A percentile compares a stretch with the other conserved stretches of the same genome.
Conservation (phyloP, 2,797 vertebrate species). For the Muraenolepis orangiensis region DNA sequence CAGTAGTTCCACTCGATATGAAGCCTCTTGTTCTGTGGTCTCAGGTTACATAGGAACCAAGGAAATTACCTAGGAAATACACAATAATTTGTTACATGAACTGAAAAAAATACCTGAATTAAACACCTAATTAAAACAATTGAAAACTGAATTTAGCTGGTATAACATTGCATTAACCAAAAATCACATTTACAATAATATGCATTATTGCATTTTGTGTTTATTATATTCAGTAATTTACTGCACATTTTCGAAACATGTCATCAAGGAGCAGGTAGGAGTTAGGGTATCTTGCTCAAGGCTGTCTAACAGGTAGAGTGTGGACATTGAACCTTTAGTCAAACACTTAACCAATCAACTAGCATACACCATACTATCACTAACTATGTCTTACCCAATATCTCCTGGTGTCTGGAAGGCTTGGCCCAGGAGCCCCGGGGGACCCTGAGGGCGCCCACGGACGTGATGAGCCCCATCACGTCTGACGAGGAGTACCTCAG, state of each 20-base stretch:
- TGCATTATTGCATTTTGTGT: neutral
- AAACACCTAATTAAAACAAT: neutral
- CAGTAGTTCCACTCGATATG: conserved; percentile 29
- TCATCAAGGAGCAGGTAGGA: neutral
- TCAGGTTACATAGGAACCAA: conserved; percentile 35
- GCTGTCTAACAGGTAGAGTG: neutral
- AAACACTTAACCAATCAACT: too few relatives aligned
- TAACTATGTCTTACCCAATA: neutral
- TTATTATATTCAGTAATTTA: neutral
- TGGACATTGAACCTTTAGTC: neutral
- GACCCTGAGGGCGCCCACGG: conserved; percentile 69
- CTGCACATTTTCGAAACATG: neutral
- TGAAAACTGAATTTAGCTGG: neutral
- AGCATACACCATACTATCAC: neutral
- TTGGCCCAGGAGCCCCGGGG: conserved; percentile 71
- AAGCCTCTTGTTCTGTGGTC: conserved; percentile 46
- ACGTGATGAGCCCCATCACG: conserved; percentile 89
- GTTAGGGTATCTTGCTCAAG: neutral
- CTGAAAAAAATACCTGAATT: neutral
- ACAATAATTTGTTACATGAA: neutral
- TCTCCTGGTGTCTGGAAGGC: conserved; percentile 49
- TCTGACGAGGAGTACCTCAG: conserved; percentile 98
- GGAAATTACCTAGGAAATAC: too few relatives aligned
- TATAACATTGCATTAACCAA: neutral
- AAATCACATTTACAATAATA: neutral